Conservation (phyloP, 2,797 vertebrate species). For the Apodemus agrarius region DNA sequence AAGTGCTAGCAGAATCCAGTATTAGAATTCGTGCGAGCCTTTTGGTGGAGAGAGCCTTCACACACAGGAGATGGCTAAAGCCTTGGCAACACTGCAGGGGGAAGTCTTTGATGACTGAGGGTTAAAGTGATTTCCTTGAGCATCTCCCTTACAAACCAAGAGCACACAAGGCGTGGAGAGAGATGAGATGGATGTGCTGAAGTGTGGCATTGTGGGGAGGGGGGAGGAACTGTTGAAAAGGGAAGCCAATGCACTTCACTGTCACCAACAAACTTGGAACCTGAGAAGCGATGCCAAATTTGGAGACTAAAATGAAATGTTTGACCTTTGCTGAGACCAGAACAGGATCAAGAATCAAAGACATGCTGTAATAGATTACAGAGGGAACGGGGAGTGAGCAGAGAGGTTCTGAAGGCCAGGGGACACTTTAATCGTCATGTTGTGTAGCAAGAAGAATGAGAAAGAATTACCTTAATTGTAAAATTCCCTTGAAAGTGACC, state of each 20-base stretch:
- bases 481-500: background rate
- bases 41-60: background rate
- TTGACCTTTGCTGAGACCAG: background rate
- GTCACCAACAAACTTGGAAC: background rate
- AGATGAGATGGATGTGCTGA: background rate
- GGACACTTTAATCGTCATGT: too few species aligned
- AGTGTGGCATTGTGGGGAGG: background rate
- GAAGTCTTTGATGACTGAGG: background rate
- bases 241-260: background rate
- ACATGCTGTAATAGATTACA: background rate
- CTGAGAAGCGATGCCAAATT: background rate
- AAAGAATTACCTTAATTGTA: background rate
- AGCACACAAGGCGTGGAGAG: background rate
- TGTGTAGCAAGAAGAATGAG: slow-evolving; percentile 10
- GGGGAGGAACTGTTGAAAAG: background rate
- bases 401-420: background rate
- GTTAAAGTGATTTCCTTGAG: background rate
- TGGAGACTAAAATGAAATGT: background rate
- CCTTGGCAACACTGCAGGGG: background rate
- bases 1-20: slow-evolving; percentile 16
- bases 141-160: background rate
- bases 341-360: background rate
- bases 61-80: background rate
- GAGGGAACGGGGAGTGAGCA: background rate
- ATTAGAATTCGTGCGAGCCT: background rate